Evolutionary conservation across 2,888 invertebrate species (phyloP).

Genomic region (Timema podura): DNA sequence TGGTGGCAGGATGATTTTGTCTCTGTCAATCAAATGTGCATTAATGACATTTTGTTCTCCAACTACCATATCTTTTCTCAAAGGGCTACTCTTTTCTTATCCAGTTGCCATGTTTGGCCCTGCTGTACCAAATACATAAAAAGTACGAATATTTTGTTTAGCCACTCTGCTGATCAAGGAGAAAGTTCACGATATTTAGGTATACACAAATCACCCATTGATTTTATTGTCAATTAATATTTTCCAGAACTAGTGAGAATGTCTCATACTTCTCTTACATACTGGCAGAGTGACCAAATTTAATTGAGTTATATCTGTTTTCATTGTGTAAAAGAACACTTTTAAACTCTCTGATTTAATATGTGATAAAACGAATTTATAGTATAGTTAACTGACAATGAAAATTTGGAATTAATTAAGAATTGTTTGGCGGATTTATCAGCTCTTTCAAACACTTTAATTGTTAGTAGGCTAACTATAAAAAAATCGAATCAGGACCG

Average conservation of each 20-base stretch:
- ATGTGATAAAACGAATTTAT: too few relatives aligned
- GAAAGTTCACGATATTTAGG: background rate
- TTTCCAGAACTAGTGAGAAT: background rate
- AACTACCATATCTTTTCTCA: background rate
- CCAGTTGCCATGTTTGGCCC: background rate
- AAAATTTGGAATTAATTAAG: too few relatives aligned
- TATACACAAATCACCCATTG: background rate
- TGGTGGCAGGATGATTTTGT: background rate
- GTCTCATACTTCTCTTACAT: constrained; percentile 1
- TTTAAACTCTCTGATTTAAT: too few relatives aligned
- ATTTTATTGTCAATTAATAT: background rate
- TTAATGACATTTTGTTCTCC: constrained; percentile 1
- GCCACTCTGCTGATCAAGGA: constrained; percentile 3
- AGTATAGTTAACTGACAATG: too few relatives aligned
- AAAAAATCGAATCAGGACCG: too few relatives aligned
- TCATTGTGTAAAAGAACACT: constrained; percentile 24
- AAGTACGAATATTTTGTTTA: background rate
- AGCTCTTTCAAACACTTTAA: too few relatives aligned
- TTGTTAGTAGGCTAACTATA: too few relatives aligned
- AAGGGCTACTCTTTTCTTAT: constrained; percentile 1
- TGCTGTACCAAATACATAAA: background rate
- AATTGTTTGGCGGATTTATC: too few relatives aligned
- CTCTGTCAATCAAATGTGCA: background rate
- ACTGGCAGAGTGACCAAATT: constrained; percentile 14
- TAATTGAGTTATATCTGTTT: constrained; percentile 23